phyloP scores from a whole-genome alignment of 1,140 invertebrate species.

The Drosophila watanabei region DNA sequence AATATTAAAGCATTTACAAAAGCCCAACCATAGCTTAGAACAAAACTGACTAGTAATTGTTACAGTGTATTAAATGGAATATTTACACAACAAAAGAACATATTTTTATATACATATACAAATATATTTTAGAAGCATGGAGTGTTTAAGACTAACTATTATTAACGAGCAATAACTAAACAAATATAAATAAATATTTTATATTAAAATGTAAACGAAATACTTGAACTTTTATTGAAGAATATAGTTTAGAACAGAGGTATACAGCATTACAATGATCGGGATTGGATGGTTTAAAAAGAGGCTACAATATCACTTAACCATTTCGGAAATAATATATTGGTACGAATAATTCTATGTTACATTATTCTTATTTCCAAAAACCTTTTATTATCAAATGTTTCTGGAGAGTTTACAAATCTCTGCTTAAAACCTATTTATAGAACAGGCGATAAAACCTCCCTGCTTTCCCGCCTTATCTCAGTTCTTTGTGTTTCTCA shows the following conservation, averaged over 20 bases:
- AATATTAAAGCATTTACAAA: constrained; percentile 32
- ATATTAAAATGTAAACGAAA: constrained; percentile 7
- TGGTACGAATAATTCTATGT: too few species aligned
- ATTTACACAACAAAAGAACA: constrained; percentile 38
- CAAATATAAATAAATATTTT: constrained; percentile 40
- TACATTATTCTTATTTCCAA: too few species aligned
- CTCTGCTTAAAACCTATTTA: constrained; percentile 29
- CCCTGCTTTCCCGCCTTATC: neutral
- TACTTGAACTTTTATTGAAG: neutral
- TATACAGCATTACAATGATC: too few species aligned
- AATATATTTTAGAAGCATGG: constrained; percentile 23
- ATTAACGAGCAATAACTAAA: constrained; percentile 46
- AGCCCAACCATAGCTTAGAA: constrained; percentile 6
- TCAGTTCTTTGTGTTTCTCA: neutral
- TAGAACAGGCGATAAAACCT: constrained; percentile 37
- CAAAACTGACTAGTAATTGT: constrained; percentile 49
- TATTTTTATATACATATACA: constrained; percentile 44
- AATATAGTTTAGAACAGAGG: neutral
- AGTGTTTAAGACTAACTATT: constrained; percentile 47
- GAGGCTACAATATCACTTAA: too few species aligned
- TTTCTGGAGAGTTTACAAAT: neutral
- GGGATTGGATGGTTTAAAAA: too few species aligned
- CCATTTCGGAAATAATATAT: too few species aligned
- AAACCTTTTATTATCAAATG: neutral
- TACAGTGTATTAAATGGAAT: constrained; percentile 39